Percentiles rank a stretch among this genome's conserved stretches.
These are phyloP conservation scores for Oncorhynchus gorbuscha DNA, from an alignment of 2,113 vertebrate genomes.

Conservation along the genomic window DNA sequence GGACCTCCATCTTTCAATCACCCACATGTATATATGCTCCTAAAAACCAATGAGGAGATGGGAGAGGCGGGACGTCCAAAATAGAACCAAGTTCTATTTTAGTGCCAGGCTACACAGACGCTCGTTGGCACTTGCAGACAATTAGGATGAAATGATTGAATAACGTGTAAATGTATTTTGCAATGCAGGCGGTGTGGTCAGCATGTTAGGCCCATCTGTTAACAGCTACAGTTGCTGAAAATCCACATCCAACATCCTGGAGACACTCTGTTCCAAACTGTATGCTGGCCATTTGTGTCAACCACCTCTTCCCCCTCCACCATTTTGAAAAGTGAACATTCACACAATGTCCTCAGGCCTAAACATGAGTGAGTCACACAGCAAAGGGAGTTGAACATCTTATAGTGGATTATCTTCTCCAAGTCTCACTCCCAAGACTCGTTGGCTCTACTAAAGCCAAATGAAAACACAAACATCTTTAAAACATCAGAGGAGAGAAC, in stretches of 20 bases:
- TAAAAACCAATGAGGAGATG: no score
- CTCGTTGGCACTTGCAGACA: no score
- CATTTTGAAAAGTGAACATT: background rate
- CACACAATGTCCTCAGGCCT: background rate
- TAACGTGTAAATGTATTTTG: no score
- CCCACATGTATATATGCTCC: no score
- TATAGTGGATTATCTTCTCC: background rate
- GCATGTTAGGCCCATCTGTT: no score
- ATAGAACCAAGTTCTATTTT: no score
- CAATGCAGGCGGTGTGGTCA: no score
- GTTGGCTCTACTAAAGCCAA: conserved; percentile 18
- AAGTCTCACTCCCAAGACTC: background rate
- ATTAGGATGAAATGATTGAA: no score
- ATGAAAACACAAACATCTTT: conserved; percentile 32
- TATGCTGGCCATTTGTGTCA: background rate
- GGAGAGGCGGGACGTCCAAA: no score
- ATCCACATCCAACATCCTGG: background rate
- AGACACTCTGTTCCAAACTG: background rate
- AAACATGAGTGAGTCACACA: background rate
- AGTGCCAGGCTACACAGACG: no score
- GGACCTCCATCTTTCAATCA: no score
- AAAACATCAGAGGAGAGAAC: conserved; percentile 29
- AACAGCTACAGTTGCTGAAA: background rate
- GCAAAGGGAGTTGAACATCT: background rate
- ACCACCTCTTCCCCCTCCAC: background rate